These are phyloP conservation scores for Diadegma fenestrale DNA, from an alignment of 2,888 invertebrate species.

Conservation along the genomic window DNA sequence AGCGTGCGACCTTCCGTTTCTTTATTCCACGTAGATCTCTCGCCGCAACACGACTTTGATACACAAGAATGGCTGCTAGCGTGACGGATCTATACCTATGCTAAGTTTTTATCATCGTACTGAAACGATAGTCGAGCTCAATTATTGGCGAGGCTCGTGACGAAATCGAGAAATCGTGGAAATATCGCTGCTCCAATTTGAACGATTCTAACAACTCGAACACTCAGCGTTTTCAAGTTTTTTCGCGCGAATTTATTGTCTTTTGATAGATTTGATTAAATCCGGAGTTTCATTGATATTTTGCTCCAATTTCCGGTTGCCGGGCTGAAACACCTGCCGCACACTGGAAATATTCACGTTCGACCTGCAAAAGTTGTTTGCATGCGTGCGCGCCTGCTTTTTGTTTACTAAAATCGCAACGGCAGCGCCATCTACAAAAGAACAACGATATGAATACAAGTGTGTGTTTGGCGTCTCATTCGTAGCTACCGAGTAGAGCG, in stretches of 20 bases:
- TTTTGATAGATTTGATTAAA: background rate
- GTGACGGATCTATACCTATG: constrained; percentile 9
- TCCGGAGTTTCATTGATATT: background rate
- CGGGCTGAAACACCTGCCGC: background rate
- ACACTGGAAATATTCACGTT: constrained; percentile 13
- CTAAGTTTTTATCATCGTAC: background rate
- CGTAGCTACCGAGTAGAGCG: constrained; percentile 4
- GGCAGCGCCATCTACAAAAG: constrained; percentile 27
- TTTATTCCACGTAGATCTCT: constrained; percentile 41
- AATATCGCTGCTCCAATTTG: background rate
- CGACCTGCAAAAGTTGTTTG: constrained; percentile 6
- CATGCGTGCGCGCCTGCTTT: background rate
- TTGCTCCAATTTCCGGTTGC: constrained; percentile 1
- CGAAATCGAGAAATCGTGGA: constrained; percentile 5
- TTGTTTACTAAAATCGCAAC: background rate
- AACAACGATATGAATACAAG: background rate
- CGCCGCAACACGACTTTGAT: constrained; percentile 26
- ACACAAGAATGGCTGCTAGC: constrained; percentile 31
- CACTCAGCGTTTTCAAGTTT: background rate
- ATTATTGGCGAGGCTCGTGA: constrained; percentile 18
- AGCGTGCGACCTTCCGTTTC: constrained; percentile 61
- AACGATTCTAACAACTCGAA: background rate
- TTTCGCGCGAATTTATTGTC: background rate
- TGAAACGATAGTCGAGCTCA: background rate
- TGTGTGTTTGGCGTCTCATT: background rate